A percentile compares a stretch with the other conserved stretches of the same genome.
Conservation (phyloP, 1,140 invertebrate species). For the Trichonephila clavata region DNA sequence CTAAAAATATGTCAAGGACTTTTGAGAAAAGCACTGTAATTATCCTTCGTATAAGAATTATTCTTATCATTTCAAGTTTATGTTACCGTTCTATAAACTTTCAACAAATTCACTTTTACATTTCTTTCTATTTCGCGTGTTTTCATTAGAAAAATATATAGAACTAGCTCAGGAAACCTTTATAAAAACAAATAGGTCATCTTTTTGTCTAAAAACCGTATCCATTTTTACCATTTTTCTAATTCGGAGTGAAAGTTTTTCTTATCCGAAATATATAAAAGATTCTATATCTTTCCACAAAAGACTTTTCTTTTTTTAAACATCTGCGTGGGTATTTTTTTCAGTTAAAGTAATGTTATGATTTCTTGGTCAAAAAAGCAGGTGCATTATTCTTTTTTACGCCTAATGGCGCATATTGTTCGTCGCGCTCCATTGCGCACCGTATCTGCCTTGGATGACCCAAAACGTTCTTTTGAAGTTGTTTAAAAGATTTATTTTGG, state of each 20-base stretch:
- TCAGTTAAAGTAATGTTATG: neutral
- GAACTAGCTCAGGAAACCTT: no score
- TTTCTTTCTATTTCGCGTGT: no score
- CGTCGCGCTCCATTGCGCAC: neutral
- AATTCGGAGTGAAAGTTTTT: neutral
- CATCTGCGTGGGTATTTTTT: neutral
- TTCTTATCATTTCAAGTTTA: no score
- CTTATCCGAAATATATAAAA: neutral
- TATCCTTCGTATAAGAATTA: no score
- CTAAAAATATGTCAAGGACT: no score
- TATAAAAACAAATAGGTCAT: no score
- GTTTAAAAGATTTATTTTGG: neutral
- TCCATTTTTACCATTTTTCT: neutral
- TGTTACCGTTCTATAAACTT: no score
- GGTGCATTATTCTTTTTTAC: neutral
- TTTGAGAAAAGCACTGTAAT: no score
- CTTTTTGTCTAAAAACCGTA: no score
- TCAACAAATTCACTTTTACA: no score
- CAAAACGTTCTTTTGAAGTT: neutral
- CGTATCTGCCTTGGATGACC: neutral
- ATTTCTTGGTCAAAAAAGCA: neutral
- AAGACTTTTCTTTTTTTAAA: neutral
- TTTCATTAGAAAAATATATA: no score
- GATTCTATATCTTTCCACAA: neutral
- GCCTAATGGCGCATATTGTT: neutral